Base-by-base conservation (phyloP, 2,113 vertebrate species). In the Ammospiza nelsoni region DNA sequence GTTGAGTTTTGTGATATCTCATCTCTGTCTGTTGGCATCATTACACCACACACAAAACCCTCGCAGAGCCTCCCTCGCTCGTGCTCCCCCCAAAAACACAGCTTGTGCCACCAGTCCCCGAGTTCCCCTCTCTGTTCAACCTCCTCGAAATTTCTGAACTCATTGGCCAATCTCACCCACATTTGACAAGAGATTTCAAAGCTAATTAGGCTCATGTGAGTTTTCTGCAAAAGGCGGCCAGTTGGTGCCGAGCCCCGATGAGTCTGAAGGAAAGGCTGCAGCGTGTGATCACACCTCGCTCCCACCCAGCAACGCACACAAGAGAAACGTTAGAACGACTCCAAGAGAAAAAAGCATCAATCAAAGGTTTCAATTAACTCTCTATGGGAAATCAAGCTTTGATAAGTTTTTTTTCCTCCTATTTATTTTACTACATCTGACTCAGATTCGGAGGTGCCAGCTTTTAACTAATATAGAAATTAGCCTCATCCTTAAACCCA, bases 391-490 rank as follows among this genome's bases (percentile, higher is more conserved):
- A 72, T 37, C 51, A 44, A 46, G 89, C 89, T 95, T 94, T 95
- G 92, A 52, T 91, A 94, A 90, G 68, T 44, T 92, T 92, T 85
- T 66, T 67, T 67, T 67, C 68, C 37, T 83, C 24, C 0, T 81
- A 78, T 90, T 94, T 93, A 92, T 97, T 95, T 89, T 74, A 72
- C 44, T 33, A 41, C 83, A 12, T 63, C 37, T 29, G 76, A 88
- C 68, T 94, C 51, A 6, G 79, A 93, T 96, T 88, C 9, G 20
- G 83, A 77, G 39, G 46, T 86, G 85, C 79, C 88, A 90, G 72
- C 57, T 95, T 96, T 93, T 96, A 96, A 93, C 90, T 93, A 93
- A 96, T 84, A 94, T 61, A 94, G 81, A 92, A 97, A 90, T 92
- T 95, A 95, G 48, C 79, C 58, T 92, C 85, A 81, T 86, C 93